Base-by-base conservation (phyloP, 1,140 invertebrate genomes). In the Himalopsyche phryganea region DNA sequence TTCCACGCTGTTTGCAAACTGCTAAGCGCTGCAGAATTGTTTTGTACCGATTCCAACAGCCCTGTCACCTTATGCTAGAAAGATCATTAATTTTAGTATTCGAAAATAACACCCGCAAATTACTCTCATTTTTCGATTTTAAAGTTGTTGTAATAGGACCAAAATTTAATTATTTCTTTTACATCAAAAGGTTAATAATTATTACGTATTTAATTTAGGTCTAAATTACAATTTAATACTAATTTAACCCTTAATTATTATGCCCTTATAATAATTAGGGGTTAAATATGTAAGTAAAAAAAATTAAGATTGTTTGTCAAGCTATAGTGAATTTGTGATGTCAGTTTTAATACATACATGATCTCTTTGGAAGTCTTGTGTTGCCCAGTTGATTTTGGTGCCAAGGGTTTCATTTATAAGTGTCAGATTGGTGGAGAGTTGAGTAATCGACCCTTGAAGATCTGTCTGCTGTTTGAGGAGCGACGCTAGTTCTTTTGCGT, bases 351-450 rank as follows among this genome's bases (percentile, higher is more conserved):
- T 44, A 69, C 67, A 73, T 68, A 80, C 79, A 60, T 77, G 72
- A 68, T 79, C 74, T 60, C 75, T 73, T 3, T 63, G 52, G 52
- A 76, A 71, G 62, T 80, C 77, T 40, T 79, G 75, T 11, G 64
- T 61, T 13, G 71, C 64, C 73, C 73, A 80, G 42, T 74, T 69
- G 40, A 80, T 67, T 48, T 68, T 72, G 49, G 67, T 71, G 1
- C 70, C 68, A n/a, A 81, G 59, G 2, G 74, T 79, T 36, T 74
- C 66, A 59, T 80, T 79, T 10, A 78, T 70, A 15, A 65, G 68
- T 6, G 70, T 68, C 54, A 79, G 63, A 65, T 78, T 77, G 19
- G 63, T 67, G 20, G 66, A 65, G 51, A 78, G 66, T 44, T 73
- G 67, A 17, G 60, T 63, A 46, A 79, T 65, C 5, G 67, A 64